Evolutionary conservation across 2,888 invertebrate species (phyloP).

Genomic region (Cordilura impudica): DNA sequence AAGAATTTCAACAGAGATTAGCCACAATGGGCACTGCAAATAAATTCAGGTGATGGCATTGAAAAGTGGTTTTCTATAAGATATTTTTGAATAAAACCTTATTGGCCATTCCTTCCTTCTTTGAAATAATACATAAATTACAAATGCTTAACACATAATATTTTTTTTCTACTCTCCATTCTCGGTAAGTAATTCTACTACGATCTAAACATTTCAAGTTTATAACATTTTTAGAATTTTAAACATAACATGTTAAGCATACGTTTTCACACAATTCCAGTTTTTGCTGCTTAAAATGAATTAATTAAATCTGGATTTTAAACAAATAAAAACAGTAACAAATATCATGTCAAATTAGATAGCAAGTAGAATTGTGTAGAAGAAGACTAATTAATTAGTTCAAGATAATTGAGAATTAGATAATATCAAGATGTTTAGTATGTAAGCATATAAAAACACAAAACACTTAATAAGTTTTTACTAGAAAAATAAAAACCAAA

Average conservation of each 20-base stretch:
- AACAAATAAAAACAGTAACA: slow-evolving; percentile 11
- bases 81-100: no score
- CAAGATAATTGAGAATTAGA: neutral
- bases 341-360: neutral
- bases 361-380: neutral
- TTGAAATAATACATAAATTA: neutral
- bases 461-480: no score
- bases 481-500: no score
- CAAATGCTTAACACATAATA: neutral
- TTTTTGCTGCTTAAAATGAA: neutral
- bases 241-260: slow-evolving; percentile 31
- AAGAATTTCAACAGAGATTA: neutral
- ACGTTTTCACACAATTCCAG: slow-evolving; percentile 48
- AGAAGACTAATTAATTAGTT: neutral
- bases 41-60: no score
- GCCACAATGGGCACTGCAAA: no score
- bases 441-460: no score
- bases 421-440: no score
- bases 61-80: no score
- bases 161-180: neutral
- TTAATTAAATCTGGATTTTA: slow-evolving; percentile 28
- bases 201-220: slow-evolving; percentile 14
- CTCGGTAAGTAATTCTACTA: neutral
- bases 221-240: slow-evolving; percentile 33
- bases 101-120: neutral